Conservation (phyloP, 2,113 vertebrate species). For the Pristiophorus japonicus region DNA sequence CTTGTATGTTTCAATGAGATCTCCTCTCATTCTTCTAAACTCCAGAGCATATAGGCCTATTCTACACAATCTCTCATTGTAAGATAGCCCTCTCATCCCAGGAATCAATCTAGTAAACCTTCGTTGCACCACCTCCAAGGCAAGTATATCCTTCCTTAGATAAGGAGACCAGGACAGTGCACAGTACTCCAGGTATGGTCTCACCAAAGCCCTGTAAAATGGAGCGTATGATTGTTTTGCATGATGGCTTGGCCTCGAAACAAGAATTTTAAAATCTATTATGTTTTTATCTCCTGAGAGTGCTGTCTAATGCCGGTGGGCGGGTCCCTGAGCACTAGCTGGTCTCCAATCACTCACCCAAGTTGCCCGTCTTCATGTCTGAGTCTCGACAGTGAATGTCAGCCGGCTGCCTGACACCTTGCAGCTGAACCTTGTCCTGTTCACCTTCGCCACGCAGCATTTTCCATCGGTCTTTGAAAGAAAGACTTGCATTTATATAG, state of each 20-base stretch:
- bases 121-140: too few relatives aligned
- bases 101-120: too few relatives aligned
- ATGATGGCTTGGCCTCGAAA: background rate
- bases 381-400: background rate
- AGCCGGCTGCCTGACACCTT: background rate
- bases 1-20: too few relatives aligned
- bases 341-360: background rate
- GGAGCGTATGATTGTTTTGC: background rate
- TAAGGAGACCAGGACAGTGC: too few relatives aligned
- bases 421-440: background rate
- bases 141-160: too few relatives aligned
- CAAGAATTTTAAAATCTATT: background rate
- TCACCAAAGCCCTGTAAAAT: too few relatives aligned
- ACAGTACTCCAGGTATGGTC: too few relatives aligned
- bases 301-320: too few relatives aligned
- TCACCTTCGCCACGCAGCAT: background rate
- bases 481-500: background rate
- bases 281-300: background rate
- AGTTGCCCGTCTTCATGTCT: background rate
- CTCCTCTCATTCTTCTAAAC: too few relatives aligned
- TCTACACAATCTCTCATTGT: too few relatives aligned
- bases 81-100: too few relatives aligned
- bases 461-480: background rate
- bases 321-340: background rate
- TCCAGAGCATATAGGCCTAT: too few relatives aligned